Evolutionary conservation across 2,113 vertebrate genomes (phyloP).

Genomic region (Desmodus rotundus): DNA sequence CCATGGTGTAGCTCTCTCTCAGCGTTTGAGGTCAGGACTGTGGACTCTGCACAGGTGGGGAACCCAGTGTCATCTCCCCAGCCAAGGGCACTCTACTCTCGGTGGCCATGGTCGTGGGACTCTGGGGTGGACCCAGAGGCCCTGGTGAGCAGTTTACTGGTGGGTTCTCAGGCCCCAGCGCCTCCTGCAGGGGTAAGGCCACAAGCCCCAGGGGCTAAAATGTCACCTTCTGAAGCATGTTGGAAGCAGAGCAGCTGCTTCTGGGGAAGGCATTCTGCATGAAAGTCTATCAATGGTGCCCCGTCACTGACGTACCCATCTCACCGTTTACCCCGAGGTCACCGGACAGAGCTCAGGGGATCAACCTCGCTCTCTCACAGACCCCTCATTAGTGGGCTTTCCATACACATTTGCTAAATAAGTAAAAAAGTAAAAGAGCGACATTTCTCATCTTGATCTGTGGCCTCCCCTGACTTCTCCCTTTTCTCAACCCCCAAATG

Average conservation of each 20-base stretch:
- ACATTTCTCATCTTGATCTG: not conserved
- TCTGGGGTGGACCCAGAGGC: not conserved
- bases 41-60: not conserved
- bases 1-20: not conserved
- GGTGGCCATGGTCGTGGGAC: not conserved
- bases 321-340: accelerated
- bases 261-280: not conserved
- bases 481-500: not conserved
- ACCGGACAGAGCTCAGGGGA: not conserved
- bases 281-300: accelerated
- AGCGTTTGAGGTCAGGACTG: not conserved
- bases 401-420: not conserved
- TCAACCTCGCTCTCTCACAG: not conserved
- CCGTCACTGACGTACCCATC: accelerated
- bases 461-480: not conserved
- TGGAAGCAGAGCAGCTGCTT: not conserved
- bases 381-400: not conserved
- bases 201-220: not conserved
- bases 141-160: not conserved
- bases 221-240: accelerated
- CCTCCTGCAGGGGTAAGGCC: not conserved
- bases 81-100: not conserved
- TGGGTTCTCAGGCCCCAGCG: not conserved
- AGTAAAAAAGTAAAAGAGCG: not conserved
- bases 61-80: not conserved